Base-by-base conservation (phyloP, 2,113 vertebrate genomes). In the Lethenteron reissneri region DNA sequence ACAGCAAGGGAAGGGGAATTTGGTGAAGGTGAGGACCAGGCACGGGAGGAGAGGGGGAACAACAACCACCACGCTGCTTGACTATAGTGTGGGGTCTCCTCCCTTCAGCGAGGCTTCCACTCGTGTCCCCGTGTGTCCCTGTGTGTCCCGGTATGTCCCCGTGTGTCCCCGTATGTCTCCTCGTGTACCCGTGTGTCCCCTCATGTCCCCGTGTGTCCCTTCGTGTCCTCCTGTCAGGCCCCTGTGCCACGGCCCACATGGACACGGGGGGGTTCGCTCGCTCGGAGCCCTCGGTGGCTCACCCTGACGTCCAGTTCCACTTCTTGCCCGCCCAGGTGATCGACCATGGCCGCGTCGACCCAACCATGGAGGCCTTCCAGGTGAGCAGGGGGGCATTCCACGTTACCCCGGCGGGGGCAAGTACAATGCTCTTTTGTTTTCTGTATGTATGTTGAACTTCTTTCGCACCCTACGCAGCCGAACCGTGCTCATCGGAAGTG, bases 251-350 rank as follows among this genome's bases (percentile, higher is more conserved):
- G 15, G 79, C 89, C 56, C 94, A 99, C 74, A 71, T 99, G 71
- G 92, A 99, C 77, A 90, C 87, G 1, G 94, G 94, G 10, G 94
- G 90, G 1, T 99, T 99, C 76, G 88, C 97, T 75, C 83, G 92
- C 71, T 90, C 90, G 76, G 79, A 78, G 9, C 80, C 88, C 0
- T 81, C 79, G 0, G 80, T 95, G 72, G 57, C 81, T 62, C 87
- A 97, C 74, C 94, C 92, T 0, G 87, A 99, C 76, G 87, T 99
- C 74, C 90, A 99, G 82, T 95, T 92, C 78, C 94, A 99, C 73
- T 99, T 99, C 75, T 81, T 97, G 70, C 94, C 94, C 2, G 92
- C 90, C 1, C 90, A 92, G 77, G 90, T 99, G 75, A 90, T 96
- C 62, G 92, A 97, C 76, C 92, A 97, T 0, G 94, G 94, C 1